These are phyloP conservation scores for Orthonyx spaldingii DNA, from an alignment of 2,113 vertebrate genomes.

Conservation along the genomic window DNA sequence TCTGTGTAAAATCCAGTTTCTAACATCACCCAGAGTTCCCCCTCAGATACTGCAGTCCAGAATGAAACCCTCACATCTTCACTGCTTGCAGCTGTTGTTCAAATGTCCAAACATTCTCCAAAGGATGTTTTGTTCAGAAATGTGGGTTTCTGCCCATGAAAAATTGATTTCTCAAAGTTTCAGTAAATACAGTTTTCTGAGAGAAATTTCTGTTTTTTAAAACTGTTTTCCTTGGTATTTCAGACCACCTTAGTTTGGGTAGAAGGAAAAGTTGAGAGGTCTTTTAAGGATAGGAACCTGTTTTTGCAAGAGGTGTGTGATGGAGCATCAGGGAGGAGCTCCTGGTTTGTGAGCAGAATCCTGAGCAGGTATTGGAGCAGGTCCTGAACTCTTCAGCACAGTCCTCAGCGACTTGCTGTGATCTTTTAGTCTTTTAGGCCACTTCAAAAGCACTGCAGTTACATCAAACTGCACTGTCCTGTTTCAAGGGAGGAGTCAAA, in stretches of 20 bases:
- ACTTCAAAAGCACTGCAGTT: background rate
- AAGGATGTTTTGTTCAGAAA: background rate
- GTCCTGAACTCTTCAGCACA: background rate
- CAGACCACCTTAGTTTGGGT: background rate
- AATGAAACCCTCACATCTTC: background rate
- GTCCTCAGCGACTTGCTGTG: background rate
- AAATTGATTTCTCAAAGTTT: background rate
- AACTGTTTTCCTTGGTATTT: background rate
- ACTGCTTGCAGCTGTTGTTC: background rate
- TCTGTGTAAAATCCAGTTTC: background rate
- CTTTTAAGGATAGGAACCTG: background rate
- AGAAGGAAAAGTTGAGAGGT: background rate
- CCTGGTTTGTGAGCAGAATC: background rate
- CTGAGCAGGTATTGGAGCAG: background rate
- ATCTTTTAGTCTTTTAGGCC: background rate
- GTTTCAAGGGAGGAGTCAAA: background rate
- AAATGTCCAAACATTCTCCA: background rate
- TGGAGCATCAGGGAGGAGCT: background rate
- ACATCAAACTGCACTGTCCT: background rate
- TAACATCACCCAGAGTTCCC: background rate
- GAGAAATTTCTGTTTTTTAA: background rate
- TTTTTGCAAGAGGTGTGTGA: background rate
- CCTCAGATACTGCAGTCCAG: background rate
- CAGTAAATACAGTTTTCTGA: background rate
- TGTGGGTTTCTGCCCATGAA: background rate